Percentiles rank a stretch among this genome's conserved stretches.
Evolutionary conservation across 2,888 invertebrate genomes (phyloP).

Genomic region (Nomada flava): DNA sequence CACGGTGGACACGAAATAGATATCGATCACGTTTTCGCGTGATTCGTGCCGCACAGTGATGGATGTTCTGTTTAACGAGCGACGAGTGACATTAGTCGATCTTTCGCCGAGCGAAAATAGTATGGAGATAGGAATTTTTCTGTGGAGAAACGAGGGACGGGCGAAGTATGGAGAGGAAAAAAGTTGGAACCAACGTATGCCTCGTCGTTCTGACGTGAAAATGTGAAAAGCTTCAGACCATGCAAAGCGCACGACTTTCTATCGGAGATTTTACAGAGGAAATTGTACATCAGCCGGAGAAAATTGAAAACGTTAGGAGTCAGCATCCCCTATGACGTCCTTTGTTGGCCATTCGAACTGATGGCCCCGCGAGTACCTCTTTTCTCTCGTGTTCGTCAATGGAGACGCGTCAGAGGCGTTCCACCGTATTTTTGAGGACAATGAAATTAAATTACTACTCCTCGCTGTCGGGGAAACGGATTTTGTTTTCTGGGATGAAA

Average conservation of each 20-base stretch:
- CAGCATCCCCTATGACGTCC: constrained; percentile 26
- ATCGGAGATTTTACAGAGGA: constrained; percentile 34
- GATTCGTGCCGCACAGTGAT: too few species aligned
- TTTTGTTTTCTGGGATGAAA: background rate
- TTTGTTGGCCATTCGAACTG: constrained; percentile 28
- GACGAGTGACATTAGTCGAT: too few species aligned
- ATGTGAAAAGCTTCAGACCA: too few species aligned
- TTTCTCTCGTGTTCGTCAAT: constrained; percentile 11
- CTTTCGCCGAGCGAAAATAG: too few species aligned
- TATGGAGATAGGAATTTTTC: too few species aligned
- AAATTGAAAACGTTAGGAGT: constrained; percentile 54
- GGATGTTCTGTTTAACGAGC: too few species aligned
- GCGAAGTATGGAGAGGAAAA: too few species aligned
- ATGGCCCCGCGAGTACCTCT: constrained; percentile 4
- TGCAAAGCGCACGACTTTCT: background rate
- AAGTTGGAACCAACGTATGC: too few species aligned
- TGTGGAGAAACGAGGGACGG: too few species aligned
- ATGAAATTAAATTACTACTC: constrained; percentile 29
- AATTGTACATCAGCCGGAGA: constrained; percentile 37
- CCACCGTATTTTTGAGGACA: constrained; percentile 32
- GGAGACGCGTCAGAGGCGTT: background rate
- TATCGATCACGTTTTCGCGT: too few species aligned
- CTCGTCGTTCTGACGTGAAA: too few species aligned
- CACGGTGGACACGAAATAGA: too few species aligned
- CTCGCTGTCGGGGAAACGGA: background rate